Evolutionary conservation across 2,888 invertebrate genomes (phyloP).

Genomic region (Oxytorus armatus): DNA sequence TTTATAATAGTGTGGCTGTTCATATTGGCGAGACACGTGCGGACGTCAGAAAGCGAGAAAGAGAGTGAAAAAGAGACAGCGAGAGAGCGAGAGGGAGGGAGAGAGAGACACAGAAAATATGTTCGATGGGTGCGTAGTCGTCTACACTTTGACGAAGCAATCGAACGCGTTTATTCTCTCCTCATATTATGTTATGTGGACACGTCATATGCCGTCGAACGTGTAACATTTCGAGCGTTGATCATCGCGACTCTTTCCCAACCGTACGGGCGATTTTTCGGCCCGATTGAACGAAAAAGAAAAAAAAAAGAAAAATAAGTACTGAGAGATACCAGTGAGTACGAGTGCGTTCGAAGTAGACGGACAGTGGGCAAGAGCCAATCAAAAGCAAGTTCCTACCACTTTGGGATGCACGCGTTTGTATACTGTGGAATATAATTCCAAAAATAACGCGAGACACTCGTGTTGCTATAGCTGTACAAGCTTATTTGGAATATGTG

Average conservation of each 20-base stretch:
- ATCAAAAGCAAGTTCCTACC: conserved; percentile 19
- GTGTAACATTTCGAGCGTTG: background rate
- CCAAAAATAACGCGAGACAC: conserved; percentile 61
- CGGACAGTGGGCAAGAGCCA: conserved; percentile 12
- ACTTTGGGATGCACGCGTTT: conserved; percentile 37
- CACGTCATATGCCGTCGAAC: conserved; percentile 10
- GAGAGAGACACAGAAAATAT: conserved; percentile 10
- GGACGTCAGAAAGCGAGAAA: background rate
- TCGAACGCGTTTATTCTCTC: conserved; percentile 12
- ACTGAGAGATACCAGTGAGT: background rate
- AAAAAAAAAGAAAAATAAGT: background rate
- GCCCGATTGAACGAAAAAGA: background rate
- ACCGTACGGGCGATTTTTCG: background rate
- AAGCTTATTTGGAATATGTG: background rate
- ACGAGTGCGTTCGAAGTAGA: background rate
- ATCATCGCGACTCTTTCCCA: conserved; percentile 4
- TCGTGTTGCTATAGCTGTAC: conserved; percentile 28
- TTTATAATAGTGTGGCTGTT: conserved; percentile 27
- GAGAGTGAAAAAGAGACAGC: too few relatives aligned
- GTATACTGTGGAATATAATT: conserved; percentile 3
- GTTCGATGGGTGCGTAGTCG: conserved; percentile 21
- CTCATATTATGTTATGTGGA: background rate
- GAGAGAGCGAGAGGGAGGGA: conserved; percentile 22
- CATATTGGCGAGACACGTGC: background rate
- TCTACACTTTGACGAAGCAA: conserved; percentile 29